Percentiles rank a stretch among this genome's conserved stretches.
Evolutionary conservation across 35 echinoderm and acorn worm genomes (phyloP).

Genomic region (Chiridota heheva): DNA sequence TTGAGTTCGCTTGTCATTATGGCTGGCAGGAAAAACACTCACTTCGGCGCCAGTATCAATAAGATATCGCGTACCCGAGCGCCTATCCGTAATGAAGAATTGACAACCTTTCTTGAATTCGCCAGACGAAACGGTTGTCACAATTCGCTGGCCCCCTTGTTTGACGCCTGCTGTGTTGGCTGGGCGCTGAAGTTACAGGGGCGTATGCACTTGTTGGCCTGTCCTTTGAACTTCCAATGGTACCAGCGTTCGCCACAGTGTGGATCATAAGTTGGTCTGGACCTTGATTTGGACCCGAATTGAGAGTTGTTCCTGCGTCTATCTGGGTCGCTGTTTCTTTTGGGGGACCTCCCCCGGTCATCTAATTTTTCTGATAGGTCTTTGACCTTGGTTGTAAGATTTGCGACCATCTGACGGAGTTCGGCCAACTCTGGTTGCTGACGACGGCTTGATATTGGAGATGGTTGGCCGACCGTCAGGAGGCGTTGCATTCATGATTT

Average conservation of each 20-base stretch:
- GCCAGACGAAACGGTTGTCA: background rate
- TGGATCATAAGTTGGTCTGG: no score
- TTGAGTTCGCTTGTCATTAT: background rate
- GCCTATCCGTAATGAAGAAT: slow-evolving; percentile 3
- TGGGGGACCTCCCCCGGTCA: background rate
- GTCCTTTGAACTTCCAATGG: slow-evolving; percentile 17
- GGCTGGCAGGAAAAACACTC: slow-evolving; percentile 16
- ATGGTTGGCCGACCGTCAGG: background rate
- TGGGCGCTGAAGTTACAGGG: background rate
- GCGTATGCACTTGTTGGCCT: background rate
- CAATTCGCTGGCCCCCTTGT: background rate
- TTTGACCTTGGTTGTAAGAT: background rate
- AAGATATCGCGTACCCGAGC: background rate
- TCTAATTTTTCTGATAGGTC: background rate
- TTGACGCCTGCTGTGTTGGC: background rate
- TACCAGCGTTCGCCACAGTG: slow-evolving; percentile 1
- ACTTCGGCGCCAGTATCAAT: slow-evolving; percentile 29
- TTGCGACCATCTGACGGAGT: no score
- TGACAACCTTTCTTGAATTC: background rate
- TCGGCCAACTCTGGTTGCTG: no score
- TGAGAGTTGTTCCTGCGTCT: background rate
- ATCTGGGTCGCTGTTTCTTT: background rate
- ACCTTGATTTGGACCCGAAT: no score
- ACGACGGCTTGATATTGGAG: no score
- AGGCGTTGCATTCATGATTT: slow-evolving; percentile 2